Evolutionary conservation across 2,113 vertebrate species (phyloP), one percentile per base, ranked within the genome.

Genomic region (Erythrocebus patas): DNA sequence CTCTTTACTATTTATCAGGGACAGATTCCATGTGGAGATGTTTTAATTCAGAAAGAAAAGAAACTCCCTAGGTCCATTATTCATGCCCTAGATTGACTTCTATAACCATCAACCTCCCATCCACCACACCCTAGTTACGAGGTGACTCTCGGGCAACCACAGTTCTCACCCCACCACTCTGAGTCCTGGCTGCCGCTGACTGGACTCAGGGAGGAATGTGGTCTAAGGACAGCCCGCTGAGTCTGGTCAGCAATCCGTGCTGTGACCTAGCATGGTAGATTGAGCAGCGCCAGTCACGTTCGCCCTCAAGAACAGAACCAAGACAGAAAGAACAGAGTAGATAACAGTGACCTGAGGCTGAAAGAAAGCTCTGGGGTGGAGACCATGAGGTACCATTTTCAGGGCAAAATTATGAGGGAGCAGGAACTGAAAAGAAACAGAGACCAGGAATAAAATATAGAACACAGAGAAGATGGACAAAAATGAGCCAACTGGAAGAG

Each of bases 361-460:
- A 95, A 27, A 13, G 52, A 43, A 73, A 22, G 8, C 43, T 70
- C 73, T 86, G 13, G 30, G 30, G 38, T 27, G 13, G 14, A 12
- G 0, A 75, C 22, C 27, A 27, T 20, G 4, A 43, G 1, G 23
- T 40, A 30, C 12, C 38, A 52, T 89, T 84, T 40, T 87, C 59
- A 14, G 45, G 38, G 11, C 66, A 90, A 82, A 92, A n/a, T 61
- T 90, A 38, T 35, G 17, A 95, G 52, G 70, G 35, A 83, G 43
- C 35, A 48, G 27, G 52, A 87, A 76, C 32, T 59, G 6, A 35
- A 52, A 89, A 48, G 4, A 87, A 87, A 59, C 4, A 13, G 3
- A 89, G 27, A 40, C 12, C n/a, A 11, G 2, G 32, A 82, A 78
- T 76, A 48, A 80, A 94, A 25, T 35, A 68, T 2, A 79, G 13